These are phyloP conservation scores for Rhinichthys osculus DNA, from an alignment of 2,797 vertebrate genomes.

Conservation along the genomic window DNA sequence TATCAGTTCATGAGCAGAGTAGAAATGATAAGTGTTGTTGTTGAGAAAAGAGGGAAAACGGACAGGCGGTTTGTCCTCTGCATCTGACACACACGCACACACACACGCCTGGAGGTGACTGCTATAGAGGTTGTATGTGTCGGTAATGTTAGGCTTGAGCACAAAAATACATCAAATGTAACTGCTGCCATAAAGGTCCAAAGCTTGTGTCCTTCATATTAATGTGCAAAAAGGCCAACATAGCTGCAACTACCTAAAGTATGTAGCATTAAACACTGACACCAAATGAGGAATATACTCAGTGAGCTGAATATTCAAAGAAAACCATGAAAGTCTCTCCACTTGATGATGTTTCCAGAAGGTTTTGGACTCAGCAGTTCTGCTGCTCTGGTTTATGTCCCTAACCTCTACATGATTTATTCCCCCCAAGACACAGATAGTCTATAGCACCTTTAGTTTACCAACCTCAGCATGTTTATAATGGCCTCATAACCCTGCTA, in stretches of 20 bases:
- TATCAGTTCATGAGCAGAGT: slow-evolving; percentile 11
- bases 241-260: neutral
- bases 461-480: slow-evolving; percentile 56
- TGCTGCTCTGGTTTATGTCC: slow-evolving; percentile 54
- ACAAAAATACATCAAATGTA: slow-evolving; percentile 29
- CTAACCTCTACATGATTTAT: slow-evolving; percentile 57
- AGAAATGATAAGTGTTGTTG: slow-evolving; percentile 22
- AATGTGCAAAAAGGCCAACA: neutral
- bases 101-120: slow-evolving; percentile 22
- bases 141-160: slow-evolving; percentile 15
- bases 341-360: slow-evolving; percentile 40
- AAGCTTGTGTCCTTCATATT: slow-evolving; percentile 23
- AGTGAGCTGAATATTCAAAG: neutral
- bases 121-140: slow-evolving; percentile 22
- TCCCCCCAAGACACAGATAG: slow-evolving; percentile 35
- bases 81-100: neutral
- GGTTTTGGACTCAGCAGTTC: slow-evolving; percentile 53
- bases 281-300: neutral
- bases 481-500: slow-evolving; percentile 42
- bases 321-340: slow-evolving; percentile 21
- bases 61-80: slow-evolving; percentile 23
- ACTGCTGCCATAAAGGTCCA: neutral
- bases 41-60: neutral
- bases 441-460: slow-evolving; percentile 50
- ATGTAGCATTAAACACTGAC: slow-evolving; percentile 6